Base-by-base conservation (phyloP, 2,888 invertebrate genomes). In the Eristalis tenax region DNA sequence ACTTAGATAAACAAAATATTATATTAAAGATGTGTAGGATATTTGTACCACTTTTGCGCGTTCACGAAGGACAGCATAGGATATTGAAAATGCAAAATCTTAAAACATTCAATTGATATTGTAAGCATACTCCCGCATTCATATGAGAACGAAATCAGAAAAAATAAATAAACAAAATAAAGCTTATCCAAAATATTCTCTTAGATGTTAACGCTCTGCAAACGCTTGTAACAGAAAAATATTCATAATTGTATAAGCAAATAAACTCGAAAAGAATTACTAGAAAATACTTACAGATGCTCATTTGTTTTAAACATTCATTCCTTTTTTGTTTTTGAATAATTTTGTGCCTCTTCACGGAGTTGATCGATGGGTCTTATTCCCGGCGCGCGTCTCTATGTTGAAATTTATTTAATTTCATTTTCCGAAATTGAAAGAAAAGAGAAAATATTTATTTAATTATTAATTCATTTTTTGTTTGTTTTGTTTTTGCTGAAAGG, bases 291-390 rank as follows among this genome's bases (percentile, higher is more conserved):
- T 32, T 23, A 66, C 50, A 69, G 59, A 15, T 50, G n/a, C 18
- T 50, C 18, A 50, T 50, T 50, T 50, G 8, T 50, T 50, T 50
- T 18, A 50, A 50, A 18, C n/a, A 18, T 50, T 18, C 15, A 50
- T 63, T 71, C 65, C 75, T 76, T 68, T 18, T 43, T 66, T 38
- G 1, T 79, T 82, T 83, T 43, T 64, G 66, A 89, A 89, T 88
- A 89, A 89, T 89, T 89, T 89, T 89, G 89, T 89, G 89, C 89
- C 89, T 83, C 63, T 74, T 38, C 65, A 75, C 57, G 74, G 69
- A 82, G 68, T 50, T 65, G 59, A 70, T 70, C 43, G 43, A 8
- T 70, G 65, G 75, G 69, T 80, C 61, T 59, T 28, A 4, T n/a
- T 63, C 23, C 5, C 40, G 59, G 35, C n/a, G 26, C 68, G 63